These are phyloP conservation scores for Syrista parreyssii DNA, from an alignment of 2,888 invertebrate genomes.

Conservation along the genomic window DNA sequence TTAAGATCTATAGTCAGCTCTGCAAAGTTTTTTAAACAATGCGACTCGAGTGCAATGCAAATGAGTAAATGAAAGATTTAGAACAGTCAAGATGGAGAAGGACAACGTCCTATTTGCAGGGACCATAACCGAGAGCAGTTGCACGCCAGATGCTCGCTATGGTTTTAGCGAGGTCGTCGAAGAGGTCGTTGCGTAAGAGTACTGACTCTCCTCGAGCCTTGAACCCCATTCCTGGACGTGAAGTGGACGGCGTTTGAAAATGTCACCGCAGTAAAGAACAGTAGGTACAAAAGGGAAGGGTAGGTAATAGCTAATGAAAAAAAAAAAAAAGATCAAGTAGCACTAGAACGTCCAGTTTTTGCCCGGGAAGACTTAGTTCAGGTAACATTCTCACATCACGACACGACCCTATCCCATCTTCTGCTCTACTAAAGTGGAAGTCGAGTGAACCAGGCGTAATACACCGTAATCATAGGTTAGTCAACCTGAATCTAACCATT, in stretches of 20 bases:
- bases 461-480: constrained; percentile 23
- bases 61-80: neutral
- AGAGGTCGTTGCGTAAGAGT: neutral
- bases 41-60: neutral
- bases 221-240: neutral
- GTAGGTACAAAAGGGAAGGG: neutral
- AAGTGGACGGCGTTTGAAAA: neutral
- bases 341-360: constrained; percentile 49
- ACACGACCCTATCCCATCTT: constrained; percentile 12
- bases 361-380: constrained; percentile 34
- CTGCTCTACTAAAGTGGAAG: constrained; percentile 11
- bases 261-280: neutral
- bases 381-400: constrained; percentile 30
- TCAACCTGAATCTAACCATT: constrained; percentile 23
- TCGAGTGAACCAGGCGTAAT: constrained; percentile 15
- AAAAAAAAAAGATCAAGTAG: constrained; percentile 19
- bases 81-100: neutral
- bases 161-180: neutral
- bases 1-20: neutral
- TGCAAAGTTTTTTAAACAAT: neutral
- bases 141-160: neutral
- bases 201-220: neutral
- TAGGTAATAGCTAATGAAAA: constrained; percentile 21
- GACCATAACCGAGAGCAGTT: neutral
- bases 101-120: neutral